Conservation (phyloP, 2,113 vertebrate species). For the Telmatochromis bifrenatus region DNA sequence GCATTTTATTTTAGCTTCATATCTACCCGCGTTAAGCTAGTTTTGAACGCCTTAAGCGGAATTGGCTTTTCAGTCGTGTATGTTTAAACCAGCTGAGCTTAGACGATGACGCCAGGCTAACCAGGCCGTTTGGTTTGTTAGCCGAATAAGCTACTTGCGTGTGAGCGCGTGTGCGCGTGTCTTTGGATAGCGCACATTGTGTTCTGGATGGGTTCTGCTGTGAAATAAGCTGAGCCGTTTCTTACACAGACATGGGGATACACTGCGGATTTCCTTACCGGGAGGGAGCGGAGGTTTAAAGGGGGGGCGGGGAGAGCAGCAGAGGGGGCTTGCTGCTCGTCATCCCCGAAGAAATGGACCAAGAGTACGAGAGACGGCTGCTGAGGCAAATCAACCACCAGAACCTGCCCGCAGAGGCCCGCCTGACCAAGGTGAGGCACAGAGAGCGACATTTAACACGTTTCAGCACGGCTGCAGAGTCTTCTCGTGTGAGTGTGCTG, state of each 20-base stretch:
- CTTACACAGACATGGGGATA: conserved; percentile 53
- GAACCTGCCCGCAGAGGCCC: conserved; percentile 66
- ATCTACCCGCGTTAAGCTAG: background rate
- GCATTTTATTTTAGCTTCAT: background rate
- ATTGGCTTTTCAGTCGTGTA: background rate
- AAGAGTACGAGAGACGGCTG: conserved; percentile 76
- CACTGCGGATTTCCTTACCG: conserved; percentile 25
- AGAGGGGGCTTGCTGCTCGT: conserved; percentile 6
- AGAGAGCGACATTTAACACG: background rate
- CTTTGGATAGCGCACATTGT: background rate
- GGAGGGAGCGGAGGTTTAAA: conserved; percentile 48
- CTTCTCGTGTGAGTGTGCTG: background rate
- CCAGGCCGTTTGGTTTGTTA: background rate
- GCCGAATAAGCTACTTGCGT: background rate
- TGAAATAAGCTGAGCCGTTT: background rate
- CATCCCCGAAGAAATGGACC: conserved; percentile 67
- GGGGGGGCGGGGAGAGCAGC: conserved; percentile 19
- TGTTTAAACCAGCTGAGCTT: background rate
- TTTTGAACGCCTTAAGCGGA: accelerated
- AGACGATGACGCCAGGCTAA: background rate
- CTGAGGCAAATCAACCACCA: conserved; percentile 78
- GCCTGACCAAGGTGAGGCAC: conserved; percentile 59
- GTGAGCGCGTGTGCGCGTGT: background rate
- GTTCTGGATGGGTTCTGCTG: background rate
- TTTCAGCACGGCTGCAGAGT: background rate